phyloP scores from a whole-genome alignment of 2,888 invertebrate species.

The Noctua janthe region DNA sequence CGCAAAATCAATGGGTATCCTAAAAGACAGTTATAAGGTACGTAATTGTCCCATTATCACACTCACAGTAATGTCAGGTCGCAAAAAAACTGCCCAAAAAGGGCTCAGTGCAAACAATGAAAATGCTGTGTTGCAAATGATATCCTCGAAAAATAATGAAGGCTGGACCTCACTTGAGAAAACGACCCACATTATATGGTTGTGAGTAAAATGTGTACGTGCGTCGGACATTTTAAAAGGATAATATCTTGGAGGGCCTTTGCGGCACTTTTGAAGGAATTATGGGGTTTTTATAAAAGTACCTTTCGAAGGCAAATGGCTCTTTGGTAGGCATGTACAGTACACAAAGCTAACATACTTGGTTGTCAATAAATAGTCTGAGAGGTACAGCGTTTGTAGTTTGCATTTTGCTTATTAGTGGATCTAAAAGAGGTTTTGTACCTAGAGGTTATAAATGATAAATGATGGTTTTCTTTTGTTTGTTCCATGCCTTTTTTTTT shows the following conservation, averaged over 20 bases:
- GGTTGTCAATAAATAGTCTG: constrained; percentile 35
- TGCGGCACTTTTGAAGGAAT: constrained; percentile 68
- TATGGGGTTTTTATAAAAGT: constrained; percentile 58
- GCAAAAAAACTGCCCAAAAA: constrained; percentile 62
- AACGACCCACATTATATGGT: constrained; percentile 66
- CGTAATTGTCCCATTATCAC: constrained; percentile 49
- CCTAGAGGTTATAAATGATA: neutral
- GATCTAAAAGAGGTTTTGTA: neutral
- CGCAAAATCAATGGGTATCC: constrained; percentile 27
- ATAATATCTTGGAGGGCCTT: constrained; percentile 73
- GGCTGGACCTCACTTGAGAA: constrained; percentile 81
- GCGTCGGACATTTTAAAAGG: constrained; percentile 79
- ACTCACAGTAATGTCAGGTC: constrained; percentile 30
- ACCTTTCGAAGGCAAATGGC: constrained; percentile 48
- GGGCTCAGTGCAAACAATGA: constrained; percentile 75
- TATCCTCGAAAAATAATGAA: constrained; percentile 83
- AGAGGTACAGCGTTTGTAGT: constrained; percentile 6
- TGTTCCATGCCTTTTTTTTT: no score
- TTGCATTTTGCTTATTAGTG: constrained; percentile 23
- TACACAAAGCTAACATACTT: constrained; percentile 42
- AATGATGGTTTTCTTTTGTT: no score
- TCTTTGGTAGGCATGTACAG: constrained; percentile 32
- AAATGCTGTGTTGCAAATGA: constrained; percentile 83
- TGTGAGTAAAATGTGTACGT: constrained; percentile 77
- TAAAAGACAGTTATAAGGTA: constrained; percentile 22